phyloP scores from a whole-genome alignment of 30 jellyfish, hydroid and myxozoan species.

The Phacellophora camtschatica region DNA sequence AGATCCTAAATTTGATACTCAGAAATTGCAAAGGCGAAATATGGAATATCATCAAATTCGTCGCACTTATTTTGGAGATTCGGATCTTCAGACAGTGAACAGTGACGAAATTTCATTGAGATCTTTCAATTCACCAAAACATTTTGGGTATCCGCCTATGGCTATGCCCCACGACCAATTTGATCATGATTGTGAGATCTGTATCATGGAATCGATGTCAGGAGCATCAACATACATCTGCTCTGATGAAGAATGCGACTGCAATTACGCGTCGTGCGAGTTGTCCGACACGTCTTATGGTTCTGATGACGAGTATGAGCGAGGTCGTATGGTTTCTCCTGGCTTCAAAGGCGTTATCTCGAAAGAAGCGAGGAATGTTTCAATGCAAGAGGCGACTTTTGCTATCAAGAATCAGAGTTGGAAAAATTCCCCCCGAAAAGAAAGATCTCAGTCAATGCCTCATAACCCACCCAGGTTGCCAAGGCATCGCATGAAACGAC shows the following conservation, averaged over 20 bases:
- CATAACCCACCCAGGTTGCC: conserved; percentile 58
- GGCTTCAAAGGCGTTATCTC: conserved; percentile 53
- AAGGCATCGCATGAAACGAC: conserved; percentile 14
- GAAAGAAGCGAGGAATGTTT: conserved; percentile 58
- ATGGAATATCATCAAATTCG: conserved; percentile 32
- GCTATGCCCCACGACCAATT: conserved; percentile 24
- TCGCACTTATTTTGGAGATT: conserved; percentile 43
- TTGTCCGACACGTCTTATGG: conserved; percentile 61
- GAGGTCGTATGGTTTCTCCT: conserved; percentile 57
- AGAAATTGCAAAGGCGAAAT: conserved; percentile 44
- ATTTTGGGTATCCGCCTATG: conserved; percentile 37
- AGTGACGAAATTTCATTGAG: conserved; percentile 40
- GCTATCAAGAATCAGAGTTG: conserved; percentile 51
- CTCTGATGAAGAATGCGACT: conserved; percentile 83
- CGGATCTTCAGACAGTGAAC: conserved; percentile 8
- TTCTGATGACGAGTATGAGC: conserved; percentile 69
- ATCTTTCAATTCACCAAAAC: conserved; percentile 32
- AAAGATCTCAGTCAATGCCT: conserved; percentile 28
- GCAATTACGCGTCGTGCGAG: conserved; percentile 70
- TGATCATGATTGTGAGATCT: conserved; percentile 64
- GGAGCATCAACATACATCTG: conserved; percentile 54
- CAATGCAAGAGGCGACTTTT: conserved; percentile 64
- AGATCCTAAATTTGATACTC: conserved; percentile 7
- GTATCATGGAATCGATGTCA: conserved; percentile 55
- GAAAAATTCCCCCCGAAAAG: conserved; percentile 4